These are phyloP conservation scores for Gryllus bimaculatus DNA, from an alignment of 1,140 invertebrate species.

Conservation along the genomic window DNA sequence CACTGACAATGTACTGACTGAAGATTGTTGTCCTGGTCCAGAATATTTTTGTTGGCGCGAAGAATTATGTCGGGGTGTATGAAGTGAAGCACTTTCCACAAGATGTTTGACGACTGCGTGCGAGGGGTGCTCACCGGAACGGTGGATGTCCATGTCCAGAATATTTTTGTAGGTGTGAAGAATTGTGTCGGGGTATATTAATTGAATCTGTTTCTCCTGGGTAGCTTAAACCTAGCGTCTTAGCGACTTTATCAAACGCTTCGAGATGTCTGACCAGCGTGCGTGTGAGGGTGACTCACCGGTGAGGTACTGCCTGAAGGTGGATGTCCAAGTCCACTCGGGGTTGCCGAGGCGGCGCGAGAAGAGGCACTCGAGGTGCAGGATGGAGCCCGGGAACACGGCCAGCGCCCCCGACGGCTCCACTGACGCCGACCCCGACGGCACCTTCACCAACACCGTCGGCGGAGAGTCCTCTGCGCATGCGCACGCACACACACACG, in stretches of 20 bases:
- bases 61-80: too few relatives aligned
- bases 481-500: constrained; percentile 13
- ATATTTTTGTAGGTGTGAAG: too few relatives aligned
- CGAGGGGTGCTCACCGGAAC: too few relatives aligned
- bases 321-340: constrained; percentile 82
- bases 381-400: constrained; percentile 69
- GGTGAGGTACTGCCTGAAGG: constrained; percentile 60
- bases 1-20: too few relatives aligned
- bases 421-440: constrained; percentile 67
- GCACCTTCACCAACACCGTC: constrained; percentile 68
- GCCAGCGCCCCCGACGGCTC: constrained; percentile 66
- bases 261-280: not conserved
- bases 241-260: too few relatives aligned
- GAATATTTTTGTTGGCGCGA: too few relatives aligned
- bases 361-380: constrained; percentile 76
- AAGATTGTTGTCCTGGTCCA: too few relatives aligned
- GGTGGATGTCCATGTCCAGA: constrained; percentile 74
- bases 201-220: too few relatives aligned
- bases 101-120: too few relatives aligned
- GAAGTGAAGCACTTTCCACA: too few relatives aligned
- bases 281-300: constrained; percentile 40
- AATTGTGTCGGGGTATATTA: too few relatives aligned
- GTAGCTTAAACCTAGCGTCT: too few relatives aligned
- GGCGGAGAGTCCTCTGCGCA: constrained; percentile 68
- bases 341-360: constrained; percentile 63